Conservation (phyloP, 2,888 invertebrate genomes). For the Lithophane socia region DNA sequence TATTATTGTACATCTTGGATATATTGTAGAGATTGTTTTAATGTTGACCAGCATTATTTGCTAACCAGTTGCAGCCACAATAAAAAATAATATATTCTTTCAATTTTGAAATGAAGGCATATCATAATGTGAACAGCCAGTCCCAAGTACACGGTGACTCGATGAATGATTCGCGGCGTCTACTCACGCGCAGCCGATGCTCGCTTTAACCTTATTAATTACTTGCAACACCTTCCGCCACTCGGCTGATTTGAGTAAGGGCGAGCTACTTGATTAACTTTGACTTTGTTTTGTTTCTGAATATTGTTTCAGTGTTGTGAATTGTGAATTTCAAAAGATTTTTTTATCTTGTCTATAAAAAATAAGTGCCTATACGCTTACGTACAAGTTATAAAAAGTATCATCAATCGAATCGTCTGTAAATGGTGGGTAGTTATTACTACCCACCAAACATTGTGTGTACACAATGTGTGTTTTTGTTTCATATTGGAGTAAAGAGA, state of each 20-base stretch:
- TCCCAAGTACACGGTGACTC: slow-evolving; percentile 46
- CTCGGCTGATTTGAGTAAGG: slow-evolving; percentile 44
- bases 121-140: slow-evolving; percentile 45
- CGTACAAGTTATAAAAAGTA: not conserved
- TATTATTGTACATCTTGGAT: not conserved
- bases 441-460: too few species aligned
- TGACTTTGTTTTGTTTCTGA: slow-evolving; percentile 25
- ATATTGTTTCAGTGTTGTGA: not conserved
- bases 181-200: slow-evolving; percentile 56
- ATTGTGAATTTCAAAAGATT: not conserved
- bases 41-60: not conserved
- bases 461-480: too few species aligned
- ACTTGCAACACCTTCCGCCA: slow-evolving; percentile 58
- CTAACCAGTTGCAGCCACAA: not conserved
- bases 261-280: slow-evolving; percentile 29
- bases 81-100: not conserved
- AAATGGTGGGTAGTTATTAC: too few species aligned
- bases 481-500: not conserved
- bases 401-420: not conserved
- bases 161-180: slow-evolving; percentile 56
- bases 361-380: too few species aligned
- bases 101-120: not conserved
- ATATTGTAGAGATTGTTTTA: not conserved
- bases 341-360: too few species aligned
- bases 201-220: slow-evolving; percentile 64